Evolutionary conservation across 2,113 vertebrate genomes (phyloP).

Genomic region (Origma solitaria): DNA sequence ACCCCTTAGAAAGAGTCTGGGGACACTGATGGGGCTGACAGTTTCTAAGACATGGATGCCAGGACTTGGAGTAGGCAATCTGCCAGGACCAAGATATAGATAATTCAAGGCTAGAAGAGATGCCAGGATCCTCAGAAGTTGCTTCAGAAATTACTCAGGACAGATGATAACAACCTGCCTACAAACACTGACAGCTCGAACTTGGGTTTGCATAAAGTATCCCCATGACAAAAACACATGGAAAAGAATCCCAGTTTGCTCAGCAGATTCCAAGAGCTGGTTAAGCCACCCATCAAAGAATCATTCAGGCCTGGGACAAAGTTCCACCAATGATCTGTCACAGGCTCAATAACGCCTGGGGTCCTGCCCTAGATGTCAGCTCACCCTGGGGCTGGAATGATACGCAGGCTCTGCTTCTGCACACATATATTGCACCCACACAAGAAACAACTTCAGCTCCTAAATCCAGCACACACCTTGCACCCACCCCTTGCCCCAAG

Average conservation of each 20-base stretch:
- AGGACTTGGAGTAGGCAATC: background rate
- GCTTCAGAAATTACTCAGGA: background rate
- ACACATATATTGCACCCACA: background rate
- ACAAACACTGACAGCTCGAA: background rate
- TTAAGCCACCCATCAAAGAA: background rate
- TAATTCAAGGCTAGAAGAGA: background rate
- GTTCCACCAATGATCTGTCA: background rate
- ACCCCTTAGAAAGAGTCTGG: background rate
- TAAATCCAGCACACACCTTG: background rate
- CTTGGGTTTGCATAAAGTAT: background rate
- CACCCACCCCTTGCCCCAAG: accelerated
- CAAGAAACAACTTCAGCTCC: accelerated
- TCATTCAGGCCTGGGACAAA: background rate
- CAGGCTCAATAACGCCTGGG: background rate
- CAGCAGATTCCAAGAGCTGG: background rate
- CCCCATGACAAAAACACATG: background rate
- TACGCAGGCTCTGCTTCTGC: background rate
- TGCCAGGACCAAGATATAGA: background rate
- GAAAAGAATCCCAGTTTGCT: background rate
- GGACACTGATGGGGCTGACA: background rate
- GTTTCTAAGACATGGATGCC: background rate
- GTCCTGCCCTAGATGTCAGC: background rate
- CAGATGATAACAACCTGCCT: background rate
- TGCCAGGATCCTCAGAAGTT: background rate
- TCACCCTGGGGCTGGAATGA: background rate